Percentiles rank a stretch among this genome's conserved stretches.
Evolutionary conservation across 2,888 invertebrate genomes (phyloP).

Genomic region (Diabrotica balteata): DNA sequence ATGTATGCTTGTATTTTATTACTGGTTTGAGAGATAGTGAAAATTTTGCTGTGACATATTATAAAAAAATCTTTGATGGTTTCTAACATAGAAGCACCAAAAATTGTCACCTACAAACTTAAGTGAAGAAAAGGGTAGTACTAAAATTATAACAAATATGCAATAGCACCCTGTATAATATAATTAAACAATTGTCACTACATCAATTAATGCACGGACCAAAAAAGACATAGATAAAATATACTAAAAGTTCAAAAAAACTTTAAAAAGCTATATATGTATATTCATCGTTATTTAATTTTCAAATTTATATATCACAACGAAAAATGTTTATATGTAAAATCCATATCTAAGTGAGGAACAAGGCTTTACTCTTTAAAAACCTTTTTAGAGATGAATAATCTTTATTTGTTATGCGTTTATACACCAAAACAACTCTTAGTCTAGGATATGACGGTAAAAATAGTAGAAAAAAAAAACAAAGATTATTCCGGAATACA

Average conservation of each 20-base stretch:
- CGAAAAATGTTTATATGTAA: conserved; percentile 16
- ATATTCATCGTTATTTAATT: conserved; percentile 20
- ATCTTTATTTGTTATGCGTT: no score
- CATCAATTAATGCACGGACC: conserved; percentile 51
- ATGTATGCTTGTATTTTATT: no score
- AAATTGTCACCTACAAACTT: neutral
- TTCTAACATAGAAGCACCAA: neutral
- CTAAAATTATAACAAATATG: neutral
- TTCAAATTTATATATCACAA: conserved; percentile 24
- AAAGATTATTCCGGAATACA: no score
- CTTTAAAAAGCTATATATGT: conserved; percentile 17
- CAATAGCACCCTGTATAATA: conserved; percentile 26
- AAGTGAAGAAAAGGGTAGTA: no score
- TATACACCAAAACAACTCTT: no score
- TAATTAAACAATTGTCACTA: conserved; percentile 31
- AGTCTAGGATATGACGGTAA: no score
- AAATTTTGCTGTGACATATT: no score
- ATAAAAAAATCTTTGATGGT: no score
- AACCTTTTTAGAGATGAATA: no score
- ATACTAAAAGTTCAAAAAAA: conserved; percentile 39
- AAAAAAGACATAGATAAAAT: conserved; percentile 49
- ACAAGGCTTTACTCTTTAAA: no score
- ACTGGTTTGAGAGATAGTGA: no score
- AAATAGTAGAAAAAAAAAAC: no score
- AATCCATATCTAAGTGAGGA: neutral